Percentiles rank a stretch among this genome's conserved stretches.
Conservation (phyloP, 2,888 invertebrate species). For the Uropetala carovei region DNA sequence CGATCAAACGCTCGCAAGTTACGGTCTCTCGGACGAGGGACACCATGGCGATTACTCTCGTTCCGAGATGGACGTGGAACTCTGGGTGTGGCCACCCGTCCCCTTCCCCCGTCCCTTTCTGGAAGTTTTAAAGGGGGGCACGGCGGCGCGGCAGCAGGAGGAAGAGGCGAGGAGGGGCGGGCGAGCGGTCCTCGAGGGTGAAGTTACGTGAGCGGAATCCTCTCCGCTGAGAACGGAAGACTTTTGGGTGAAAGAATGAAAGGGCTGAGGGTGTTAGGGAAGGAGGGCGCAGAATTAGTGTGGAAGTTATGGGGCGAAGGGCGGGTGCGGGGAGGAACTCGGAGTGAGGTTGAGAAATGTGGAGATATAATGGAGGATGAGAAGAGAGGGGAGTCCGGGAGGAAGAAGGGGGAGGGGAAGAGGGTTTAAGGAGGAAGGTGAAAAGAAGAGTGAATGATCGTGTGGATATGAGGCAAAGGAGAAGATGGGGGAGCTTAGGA, state of each 20-base stretch:
- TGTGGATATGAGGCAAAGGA: not conserved
- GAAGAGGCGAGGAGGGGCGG: not conserved
- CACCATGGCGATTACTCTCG: too few relatives aligned
- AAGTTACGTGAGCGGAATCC: constrained; percentile 13
- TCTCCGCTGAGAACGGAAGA: not conserved
- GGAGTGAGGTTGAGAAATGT: too few relatives aligned
- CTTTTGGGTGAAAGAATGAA: not conserved
- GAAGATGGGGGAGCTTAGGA: not conserved
- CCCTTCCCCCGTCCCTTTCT: not conserved
- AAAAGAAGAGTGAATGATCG: not conserved
- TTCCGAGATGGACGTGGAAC: too few relatives aligned
- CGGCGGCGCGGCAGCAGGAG: not conserved
- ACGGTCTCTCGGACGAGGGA: too few relatives aligned
- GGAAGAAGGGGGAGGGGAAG: not conserved
- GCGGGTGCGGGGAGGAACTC: too few relatives aligned
- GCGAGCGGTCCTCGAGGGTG: not conserved
- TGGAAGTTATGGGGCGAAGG: too few relatives aligned
- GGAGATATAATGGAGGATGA: too few relatives aligned
- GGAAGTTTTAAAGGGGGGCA: not conserved
- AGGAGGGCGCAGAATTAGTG: too few relatives aligned
- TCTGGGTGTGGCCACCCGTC: too few relatives aligned
- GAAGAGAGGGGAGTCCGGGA: not conserved
- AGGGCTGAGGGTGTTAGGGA: not conserved
- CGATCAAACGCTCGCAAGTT: too few relatives aligned
- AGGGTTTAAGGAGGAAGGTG: not conserved